These are phyloP conservation scores for Nesidiocoris tenuis DNA, from an alignment of 2,888 invertebrate species.

Conservation along the genomic window DNA sequence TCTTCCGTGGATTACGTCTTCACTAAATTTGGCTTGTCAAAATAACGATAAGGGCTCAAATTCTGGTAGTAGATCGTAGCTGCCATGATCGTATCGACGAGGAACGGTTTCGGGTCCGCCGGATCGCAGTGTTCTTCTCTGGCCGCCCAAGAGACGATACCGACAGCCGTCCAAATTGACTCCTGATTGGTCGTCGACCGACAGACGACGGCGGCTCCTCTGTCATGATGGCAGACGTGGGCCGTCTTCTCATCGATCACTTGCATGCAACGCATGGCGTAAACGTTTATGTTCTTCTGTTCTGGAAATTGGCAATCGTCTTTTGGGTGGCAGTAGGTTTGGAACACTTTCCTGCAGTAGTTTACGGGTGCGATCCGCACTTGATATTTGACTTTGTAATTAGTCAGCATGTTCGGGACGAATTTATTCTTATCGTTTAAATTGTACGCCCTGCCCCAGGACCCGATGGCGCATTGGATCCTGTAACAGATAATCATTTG, in stretches of 20 bases:
- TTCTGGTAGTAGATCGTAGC: not conserved
- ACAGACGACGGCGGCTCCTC: not conserved
- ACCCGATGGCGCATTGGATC: not conserved
- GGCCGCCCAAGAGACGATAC: not conserved
- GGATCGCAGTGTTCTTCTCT: not conserved
- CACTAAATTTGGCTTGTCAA: too few relatives aligned
- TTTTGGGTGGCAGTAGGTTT: not conserved
- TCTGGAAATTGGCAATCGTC: not conserved
- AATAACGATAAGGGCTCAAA: not conserved
- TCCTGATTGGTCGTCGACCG: not conserved
- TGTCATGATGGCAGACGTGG: not conserved
- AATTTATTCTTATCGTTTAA: not conserved
- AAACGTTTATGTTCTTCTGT: not conserved
- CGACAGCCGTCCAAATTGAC: not conserved
- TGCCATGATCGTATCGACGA: not conserved
- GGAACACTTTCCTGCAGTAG: not conserved
- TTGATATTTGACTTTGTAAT: not conserved
- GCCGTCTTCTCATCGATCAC: not conserved
- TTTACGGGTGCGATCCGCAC: not conserved
- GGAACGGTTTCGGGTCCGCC: not conserved
- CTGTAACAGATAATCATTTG: too few relatives aligned
- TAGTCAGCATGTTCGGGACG: not conserved
- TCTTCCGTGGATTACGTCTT: too few relatives aligned
- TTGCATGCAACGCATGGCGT: not conserved
- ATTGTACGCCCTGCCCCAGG: not conserved